These are phyloP conservation scores for Dorcus parallelipipedus DNA, from an alignment of 2,888 invertebrate species.

Conservation along the genomic window DNA sequence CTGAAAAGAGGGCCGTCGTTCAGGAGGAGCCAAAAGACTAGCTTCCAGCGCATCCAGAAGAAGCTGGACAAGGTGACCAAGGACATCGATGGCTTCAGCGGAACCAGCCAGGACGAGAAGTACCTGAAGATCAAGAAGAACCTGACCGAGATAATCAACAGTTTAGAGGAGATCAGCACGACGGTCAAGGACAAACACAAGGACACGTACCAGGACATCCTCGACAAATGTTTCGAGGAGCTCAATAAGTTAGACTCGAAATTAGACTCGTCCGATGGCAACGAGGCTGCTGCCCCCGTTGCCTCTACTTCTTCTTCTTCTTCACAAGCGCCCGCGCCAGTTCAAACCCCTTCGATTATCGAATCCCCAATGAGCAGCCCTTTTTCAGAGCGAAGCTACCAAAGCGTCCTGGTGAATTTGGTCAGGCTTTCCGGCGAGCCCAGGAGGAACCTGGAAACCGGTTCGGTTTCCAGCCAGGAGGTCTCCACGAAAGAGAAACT, in stretches of 20 bases:
- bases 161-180: constrained; percentile 13
- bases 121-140: constrained; percentile 14
- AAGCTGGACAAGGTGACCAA: constrained; percentile 10
- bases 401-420: constrained; percentile 11
- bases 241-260: constrained; percentile 12
- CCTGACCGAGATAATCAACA: constrained; percentile 11
- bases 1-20: constrained; percentile 10
- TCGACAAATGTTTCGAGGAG: constrained; percentile 13
- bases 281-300: background rate
- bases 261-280: constrained; percentile 1
- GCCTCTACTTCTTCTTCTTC: constrained; percentile 1
- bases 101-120: constrained; percentile 10
- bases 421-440: constrained; percentile 10
- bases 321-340: background rate
- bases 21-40: constrained; percentile 13
- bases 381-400: constrained; percentile 12
- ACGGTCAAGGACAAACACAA: constrained; percentile 16
- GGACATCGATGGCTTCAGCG: constrained; percentile 15
- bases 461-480: background rate
- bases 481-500: constrained; percentile 1
- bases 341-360: constrained; percentile 2
- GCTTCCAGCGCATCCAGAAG: constrained; percentile 11
- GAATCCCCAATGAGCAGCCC: constrained; percentile 12
- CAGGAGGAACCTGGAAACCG: background rate
- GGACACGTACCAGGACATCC: constrained; percentile 10